These are phyloP conservation scores for Chloropsis hardwickii DNA, from an alignment of 2,113 vertebrate species.

Conservation along the genomic window DNA sequence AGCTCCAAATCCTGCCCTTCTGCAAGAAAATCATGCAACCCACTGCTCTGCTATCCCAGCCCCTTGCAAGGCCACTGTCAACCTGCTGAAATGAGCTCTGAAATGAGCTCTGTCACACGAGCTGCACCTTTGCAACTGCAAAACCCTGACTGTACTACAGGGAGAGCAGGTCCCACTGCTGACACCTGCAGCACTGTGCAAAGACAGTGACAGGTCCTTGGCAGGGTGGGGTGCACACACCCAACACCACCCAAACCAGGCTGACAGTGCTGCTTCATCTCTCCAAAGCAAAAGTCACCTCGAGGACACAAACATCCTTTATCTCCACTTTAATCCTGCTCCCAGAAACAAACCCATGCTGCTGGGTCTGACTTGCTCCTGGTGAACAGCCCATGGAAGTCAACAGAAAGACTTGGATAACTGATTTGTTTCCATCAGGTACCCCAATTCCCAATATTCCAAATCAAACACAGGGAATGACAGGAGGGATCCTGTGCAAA, in stretches of 20 bases:
- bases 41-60: not conserved
- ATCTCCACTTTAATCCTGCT: not conserved
- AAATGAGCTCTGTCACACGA: fast-evolving
- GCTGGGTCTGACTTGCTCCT: not conserved
- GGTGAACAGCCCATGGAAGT: not conserved
- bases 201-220: not conserved
- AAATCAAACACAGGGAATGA: not conserved
- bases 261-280: not conserved
- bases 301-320: not conserved
- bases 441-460: not conserved
- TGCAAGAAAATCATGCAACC: not conserved
- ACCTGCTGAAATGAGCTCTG: not conserved
- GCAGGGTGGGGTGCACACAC: not conserved
- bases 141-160: fast-evolving
- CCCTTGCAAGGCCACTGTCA: not conserved
- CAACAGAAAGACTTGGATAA: not conserved
- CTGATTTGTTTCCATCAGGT: not conserved
- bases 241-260: not conserved
- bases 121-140: not conserved
- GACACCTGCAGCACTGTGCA: not conserved
- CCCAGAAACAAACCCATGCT: not conserved
- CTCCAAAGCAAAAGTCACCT: not conserved
- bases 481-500: not conserved
- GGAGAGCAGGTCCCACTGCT: not conserved
- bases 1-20: not conserved